Base-by-base conservation (phyloP, 2,888 invertebrate species). In the Horisme vitalbata region DNA sequence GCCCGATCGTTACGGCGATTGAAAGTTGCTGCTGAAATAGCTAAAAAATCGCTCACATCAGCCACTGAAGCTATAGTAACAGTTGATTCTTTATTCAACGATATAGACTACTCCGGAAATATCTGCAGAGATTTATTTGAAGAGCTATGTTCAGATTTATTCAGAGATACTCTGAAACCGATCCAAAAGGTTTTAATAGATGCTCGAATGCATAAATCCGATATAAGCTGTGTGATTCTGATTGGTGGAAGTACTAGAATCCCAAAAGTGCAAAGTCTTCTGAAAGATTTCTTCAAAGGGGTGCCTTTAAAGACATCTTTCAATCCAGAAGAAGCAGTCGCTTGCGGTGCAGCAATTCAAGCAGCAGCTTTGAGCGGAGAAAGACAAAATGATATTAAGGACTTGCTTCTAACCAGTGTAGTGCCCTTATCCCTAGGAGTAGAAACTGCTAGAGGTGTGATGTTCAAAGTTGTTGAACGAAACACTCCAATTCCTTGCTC, bases 281-380 rank as follows among this genome's bases (percentile, higher is more conserved):
- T 86, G 5, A 57, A 50, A 14, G 71, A 79, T 18, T 77, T 67
- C 49, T 84, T 85, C 31, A 59, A 63, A n/a, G 73, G 70, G 1
- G 65, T 57, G 10, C 50, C 59, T 1, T 50, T 83, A 12, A 70
- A 68, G 0, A 65, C 66, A 0, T 74, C 74, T 6, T 52, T 82
- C 0, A 84, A 86, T 14, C 83, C 83, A 0, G 84, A 86, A 12
- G 85, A 86, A 43, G 82, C 80, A 1, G 76, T 84, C 0, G 85
- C 84, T 0, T 69, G 65, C 13, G 85, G 85, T 0, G 84, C 84
- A 2, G 85, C 85, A 0, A 74, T 86, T 1, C 82, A 83, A 59
- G 85, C 83, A 0, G 84, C 83, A 0, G 57, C 78, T 4, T 26
- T 84, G 1, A 69, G 60, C 9, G 79, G 79, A 0, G 55, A 76